phyloP scores from a whole-genome alignment of 1,140 invertebrate species.

The Microvelia longipes region DNA sequence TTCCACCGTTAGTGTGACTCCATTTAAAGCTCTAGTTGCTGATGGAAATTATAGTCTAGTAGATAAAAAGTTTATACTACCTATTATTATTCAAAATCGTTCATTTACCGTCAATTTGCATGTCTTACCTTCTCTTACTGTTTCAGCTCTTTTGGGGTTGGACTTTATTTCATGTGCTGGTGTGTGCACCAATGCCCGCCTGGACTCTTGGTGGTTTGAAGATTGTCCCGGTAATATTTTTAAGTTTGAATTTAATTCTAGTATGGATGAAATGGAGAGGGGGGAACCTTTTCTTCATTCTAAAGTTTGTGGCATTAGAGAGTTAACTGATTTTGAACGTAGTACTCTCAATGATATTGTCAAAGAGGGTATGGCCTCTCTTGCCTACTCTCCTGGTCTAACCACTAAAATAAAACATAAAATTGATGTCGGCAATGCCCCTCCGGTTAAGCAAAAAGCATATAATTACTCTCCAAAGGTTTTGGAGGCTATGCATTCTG shows the following conservation, averaged over 20 bases:
- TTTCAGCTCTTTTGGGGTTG: background rate
- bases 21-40: background rate
- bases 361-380: background rate
- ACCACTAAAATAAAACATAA: conserved; percentile 18
- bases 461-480: conserved; percentile 22
- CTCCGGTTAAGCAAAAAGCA: conserved; percentile 23
- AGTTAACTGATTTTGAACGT: background rate
- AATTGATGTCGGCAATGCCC: conserved; percentile 22
- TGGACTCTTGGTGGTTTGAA: background rate
- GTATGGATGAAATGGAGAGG: background rate
- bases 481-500: conserved; percentile 17
- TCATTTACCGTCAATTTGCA: background rate
- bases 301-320: background rate
- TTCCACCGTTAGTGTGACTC: background rate
- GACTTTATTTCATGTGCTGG: background rate
- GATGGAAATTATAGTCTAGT: background rate
- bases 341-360: background rate
- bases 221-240: background rate
- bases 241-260: background rate
- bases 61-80: background rate
- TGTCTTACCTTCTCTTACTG: background rate
- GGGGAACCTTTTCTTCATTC: background rate
- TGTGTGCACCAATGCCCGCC: background rate
- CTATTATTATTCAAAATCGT: background rate
- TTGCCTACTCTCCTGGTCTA: conserved; percentile 3